A percentile compares a stretch with the other conserved stretches of the same genome.
phyloP scores from a whole-genome alignment of 2,888 invertebrate species.

The Ectemnius continuus region DNA sequence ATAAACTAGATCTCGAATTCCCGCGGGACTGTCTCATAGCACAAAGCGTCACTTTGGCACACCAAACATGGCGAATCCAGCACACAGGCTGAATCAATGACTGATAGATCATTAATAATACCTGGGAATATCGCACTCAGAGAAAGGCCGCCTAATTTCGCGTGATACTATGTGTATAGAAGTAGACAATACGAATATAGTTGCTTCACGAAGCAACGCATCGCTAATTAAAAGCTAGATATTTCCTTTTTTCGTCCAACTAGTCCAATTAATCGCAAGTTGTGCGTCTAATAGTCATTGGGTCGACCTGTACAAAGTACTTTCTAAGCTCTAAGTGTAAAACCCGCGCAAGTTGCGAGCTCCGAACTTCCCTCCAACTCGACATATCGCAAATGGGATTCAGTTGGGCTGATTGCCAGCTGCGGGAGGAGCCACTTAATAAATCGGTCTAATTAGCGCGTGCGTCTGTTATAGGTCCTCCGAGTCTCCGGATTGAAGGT shows the following conservation, averaged over 20 bases:
- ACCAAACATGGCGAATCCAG: no score
- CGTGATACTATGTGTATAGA: no score
- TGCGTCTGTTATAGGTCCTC: constrained; percentile 45
- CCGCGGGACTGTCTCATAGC: no score
- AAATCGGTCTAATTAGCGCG: constrained; percentile 41
- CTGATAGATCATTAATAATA: neutral
- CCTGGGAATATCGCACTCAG: no score
- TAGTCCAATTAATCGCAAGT: no score
- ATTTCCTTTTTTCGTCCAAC: no score
- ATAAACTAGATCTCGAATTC: no score
- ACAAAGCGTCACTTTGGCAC: no score
- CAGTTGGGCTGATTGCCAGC: neutral
- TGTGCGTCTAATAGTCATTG: neutral
- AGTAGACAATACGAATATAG: no score
- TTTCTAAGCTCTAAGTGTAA: constrained; percentile 59
- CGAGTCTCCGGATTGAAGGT: constrained; percentile 39
- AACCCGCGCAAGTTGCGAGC: constrained; percentile 23
- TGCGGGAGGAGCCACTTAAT: constrained; percentile 14
- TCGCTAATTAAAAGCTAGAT: no score
- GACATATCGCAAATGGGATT: constrained; percentile 1
- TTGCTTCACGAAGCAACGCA: no score
- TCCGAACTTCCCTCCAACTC: neutral
- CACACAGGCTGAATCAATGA: neutral
- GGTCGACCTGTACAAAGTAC: constrained; percentile 26
- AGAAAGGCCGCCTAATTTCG: no score